These are phyloP conservation scores for Caenorhabditis sp. DNA, from an alignment of 2,888 invertebrate species.

Conservation along the genomic window DNA sequence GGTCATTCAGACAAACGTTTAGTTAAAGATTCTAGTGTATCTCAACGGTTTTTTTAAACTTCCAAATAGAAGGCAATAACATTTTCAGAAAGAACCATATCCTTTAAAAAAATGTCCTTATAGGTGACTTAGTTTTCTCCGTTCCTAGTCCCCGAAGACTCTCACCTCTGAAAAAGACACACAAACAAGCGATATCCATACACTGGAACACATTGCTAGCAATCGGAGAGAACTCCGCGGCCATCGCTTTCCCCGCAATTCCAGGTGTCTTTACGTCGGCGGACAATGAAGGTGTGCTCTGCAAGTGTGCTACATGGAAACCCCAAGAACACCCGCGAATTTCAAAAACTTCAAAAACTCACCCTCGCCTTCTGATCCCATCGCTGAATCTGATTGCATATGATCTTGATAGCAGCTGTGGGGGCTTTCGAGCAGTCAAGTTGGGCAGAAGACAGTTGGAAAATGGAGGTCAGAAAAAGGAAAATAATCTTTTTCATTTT, in stretches of 20 bases:
- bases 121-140: too few relatives aligned
- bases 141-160: too few relatives aligned
- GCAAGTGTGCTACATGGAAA: neutral
- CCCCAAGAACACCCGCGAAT: too few relatives aligned
- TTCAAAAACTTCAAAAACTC: neutral
- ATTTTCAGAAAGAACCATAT: too few relatives aligned
- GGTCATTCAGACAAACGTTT: neutral
- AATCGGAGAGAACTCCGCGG: slow-evolving; percentile 71
- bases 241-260: slow-evolving; percentile 70
- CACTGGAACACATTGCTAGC: slow-evolving; percentile 69
- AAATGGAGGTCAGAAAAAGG: slow-evolving; percentile 11
- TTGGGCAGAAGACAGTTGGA: neutral
- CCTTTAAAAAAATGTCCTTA: too few relatives aligned
- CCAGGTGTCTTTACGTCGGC: slow-evolving; percentile 74
- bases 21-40: neutral
- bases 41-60: too few relatives aligned
- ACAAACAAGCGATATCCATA: slow-evolving; percentile 72
- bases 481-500: slow-evolving; percentile 3
- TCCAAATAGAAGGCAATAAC: too few relatives aligned
- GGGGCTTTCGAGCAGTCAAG: slow-evolving; percentile 67
- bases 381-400: slow-evolving; percentile 66
- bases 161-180: slow-evolving; percentile 68
- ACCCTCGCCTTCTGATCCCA: slow-evolving; percentile 70
- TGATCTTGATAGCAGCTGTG: slow-evolving; percentile 58
- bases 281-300: slow-evolving; percentile 71